Evolutionary conservation across 2,888 invertebrate species (phyloP).

Genomic region (Mystacides longicornis): DNA sequence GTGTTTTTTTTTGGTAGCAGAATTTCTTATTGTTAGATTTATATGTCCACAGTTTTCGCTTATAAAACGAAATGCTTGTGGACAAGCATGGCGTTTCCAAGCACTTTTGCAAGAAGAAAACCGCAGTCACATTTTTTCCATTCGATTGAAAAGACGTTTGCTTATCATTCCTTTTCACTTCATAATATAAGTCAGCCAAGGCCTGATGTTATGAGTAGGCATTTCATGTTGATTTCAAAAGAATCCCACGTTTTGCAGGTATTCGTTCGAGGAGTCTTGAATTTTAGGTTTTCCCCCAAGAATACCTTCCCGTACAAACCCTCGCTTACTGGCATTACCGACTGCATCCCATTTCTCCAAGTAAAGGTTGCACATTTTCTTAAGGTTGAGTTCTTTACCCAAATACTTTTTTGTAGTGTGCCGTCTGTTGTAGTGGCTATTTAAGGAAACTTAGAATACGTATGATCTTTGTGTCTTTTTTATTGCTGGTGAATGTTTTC

Average conservation of each 20-base stretch:
- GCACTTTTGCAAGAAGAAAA: neutral
- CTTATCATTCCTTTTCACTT: neutral
- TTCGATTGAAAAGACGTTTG: neutral
- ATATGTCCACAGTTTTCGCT: neutral
- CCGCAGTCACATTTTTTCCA: neutral
- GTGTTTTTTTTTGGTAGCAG: neutral
- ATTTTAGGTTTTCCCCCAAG: conserved; percentile 1
- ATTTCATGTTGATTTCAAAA: neutral
- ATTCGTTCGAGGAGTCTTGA: neutral
- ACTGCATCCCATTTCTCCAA: neutral
- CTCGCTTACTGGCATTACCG: conserved; percentile 2
- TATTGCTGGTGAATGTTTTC: neutral
- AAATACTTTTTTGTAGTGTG: conserved; percentile 1
- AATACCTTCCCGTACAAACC: neutral
- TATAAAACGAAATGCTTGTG: conserved; percentile 2
- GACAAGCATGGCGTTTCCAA: conserved; percentile 1
- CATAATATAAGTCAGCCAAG: neutral
- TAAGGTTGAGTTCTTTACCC: neutral
- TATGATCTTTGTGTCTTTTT: neutral
- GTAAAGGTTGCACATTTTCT: conserved; percentile 2
- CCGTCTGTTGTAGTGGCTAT: neutral
- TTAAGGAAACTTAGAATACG: neutral
- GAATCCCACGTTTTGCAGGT: neutral
- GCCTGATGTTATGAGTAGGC: neutral
- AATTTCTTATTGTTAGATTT: neutral